Base-by-base conservation (phyloP, 2,888 invertebrate genomes). In the Callinectes sapidus region DNA sequence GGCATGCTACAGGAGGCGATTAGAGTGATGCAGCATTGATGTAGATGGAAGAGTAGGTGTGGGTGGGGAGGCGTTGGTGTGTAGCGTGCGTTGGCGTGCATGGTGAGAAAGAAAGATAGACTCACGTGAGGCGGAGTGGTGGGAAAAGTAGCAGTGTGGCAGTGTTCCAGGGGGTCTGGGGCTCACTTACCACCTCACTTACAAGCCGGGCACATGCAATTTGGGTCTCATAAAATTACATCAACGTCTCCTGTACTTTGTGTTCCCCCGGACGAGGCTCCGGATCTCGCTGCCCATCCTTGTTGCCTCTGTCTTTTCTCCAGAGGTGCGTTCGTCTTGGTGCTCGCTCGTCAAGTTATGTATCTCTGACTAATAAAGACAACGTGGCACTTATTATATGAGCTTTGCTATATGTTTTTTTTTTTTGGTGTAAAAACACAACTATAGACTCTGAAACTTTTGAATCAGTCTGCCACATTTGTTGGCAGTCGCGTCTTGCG, bases 141-240 rank as follows among this genome's bases (percentile, higher is more conserved):
- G 32, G 32, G n/a, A 81, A 16, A 81, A 35, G 35, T 81, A 35
- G 18, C 35, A 81, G 35, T 32, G 81, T 35, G 13, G 81, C 18
- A 10, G 35, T 32, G 81, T 35, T 35, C 35, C 35, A 10, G 81
- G 55, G 55, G 54, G 66, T 66, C 35, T 71, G n/a, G 18, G 39
- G n/a, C 42, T 42, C 71, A 71, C 28, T 71, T 55, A 39, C 90
- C 32, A 71, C n/a, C 42, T 42, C 71, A 71, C 28, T 71, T 55
- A 39, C 90, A 13, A 71, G 39, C 90, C 81, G 39, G 54, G 48
- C 28, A 71, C 90, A 77, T 90, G 81, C 42, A 90, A 90, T 81
- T 77, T 28, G n/a, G n/a, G 90, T 90, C 90, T 90, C 90, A 81
- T 90, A 90, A 90, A 90, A 71, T 81, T 81, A 90, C 77, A 77